These are phyloP conservation scores for Andrena flavipes DNA, from an alignment of 2,888 invertebrate species.

Conservation along the genomic window DNA sequence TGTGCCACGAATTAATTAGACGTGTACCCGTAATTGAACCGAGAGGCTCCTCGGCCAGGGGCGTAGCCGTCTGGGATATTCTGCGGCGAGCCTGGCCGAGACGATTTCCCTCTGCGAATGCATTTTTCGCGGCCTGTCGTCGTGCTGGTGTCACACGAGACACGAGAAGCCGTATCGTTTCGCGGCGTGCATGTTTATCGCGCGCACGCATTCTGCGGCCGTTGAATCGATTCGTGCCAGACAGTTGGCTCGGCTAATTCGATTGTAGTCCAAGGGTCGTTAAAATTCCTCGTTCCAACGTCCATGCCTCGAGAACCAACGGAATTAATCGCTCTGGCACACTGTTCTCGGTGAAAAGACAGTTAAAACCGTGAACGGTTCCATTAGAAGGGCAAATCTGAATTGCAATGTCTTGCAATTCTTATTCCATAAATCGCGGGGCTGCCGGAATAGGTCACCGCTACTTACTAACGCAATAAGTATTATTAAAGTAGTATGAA, in stretches of 20 bases:
- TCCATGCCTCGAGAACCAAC: not conserved
- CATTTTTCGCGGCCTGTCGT: not conserved
- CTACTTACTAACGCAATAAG: too few relatives aligned
- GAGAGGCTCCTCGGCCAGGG: not conserved
- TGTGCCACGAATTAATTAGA: slow-evolving; percentile 45
- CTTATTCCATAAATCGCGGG: too few relatives aligned
- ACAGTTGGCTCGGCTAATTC: slow-evolving; percentile 9
- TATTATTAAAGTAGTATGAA: too few relatives aligned
- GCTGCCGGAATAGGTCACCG: too few relatives aligned
- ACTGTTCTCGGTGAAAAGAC: too few relatives aligned
- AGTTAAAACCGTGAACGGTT: too few relatives aligned
- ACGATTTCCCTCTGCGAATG: not conserved
- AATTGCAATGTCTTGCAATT: too few relatives aligned
- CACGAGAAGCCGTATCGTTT: slow-evolving; percentile 47
- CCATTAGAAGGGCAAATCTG: too few relatives aligned
- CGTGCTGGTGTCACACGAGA: slow-evolving; percentile 13
- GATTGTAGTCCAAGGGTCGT: slow-evolving; percentile 16
- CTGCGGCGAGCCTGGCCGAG: not conserved
- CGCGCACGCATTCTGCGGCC: slow-evolving; percentile 29
- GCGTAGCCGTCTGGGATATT: slow-evolving; percentile 27
- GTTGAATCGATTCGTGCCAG: slow-evolving; percentile 14
- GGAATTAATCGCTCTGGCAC: too few relatives aligned
- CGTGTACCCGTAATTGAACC: slow-evolving; percentile 36
- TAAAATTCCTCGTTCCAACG: not conserved
- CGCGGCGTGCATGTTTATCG: slow-evolving; percentile 36